Evolutionary conservation across 2,797 vertebrate genomes (phyloP), one percentile per base, ranked within the genome.

Genomic region (Peromyscus attwateri): DNA sequence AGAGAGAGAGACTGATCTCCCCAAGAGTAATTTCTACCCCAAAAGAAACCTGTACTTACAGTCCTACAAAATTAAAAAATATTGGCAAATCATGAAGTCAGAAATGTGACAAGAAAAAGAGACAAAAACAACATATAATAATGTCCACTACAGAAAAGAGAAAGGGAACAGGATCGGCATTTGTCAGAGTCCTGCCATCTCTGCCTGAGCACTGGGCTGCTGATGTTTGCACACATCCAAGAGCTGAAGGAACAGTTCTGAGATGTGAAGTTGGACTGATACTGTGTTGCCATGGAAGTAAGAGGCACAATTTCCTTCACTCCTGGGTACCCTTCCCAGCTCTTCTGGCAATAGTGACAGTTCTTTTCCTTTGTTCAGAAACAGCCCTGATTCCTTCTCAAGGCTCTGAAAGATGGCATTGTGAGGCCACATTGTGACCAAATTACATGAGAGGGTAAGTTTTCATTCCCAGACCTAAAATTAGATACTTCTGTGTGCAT

Each of bases 381-480:
- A 64, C 1, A 4, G 37, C 68, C 46, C 83, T 95, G 49, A n/a
- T 92, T 91, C 55, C 75, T 75, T 87, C 64, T 81, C 89, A 89
- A 14, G 37, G 76, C 95, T 62, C 87, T 93, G 46, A 91, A 93
- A 97, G 95, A 23, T 55, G 23, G 46, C 73, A 92, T 62, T 95
- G 92, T 93, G 77, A 95, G 88, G 64, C 55, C 23, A 84, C 55
- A 49, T 4, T 94, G 95, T 89, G 96, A 96, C 60, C 87, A 95
- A 97, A 96, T 91, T 89, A 92, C 40, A 95, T 23, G 64, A 96
- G 79, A 96, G 73, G 93, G 93, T 97, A 89, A 94, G 21, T 95
- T 97, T 97, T 87, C 93, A 70, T 92, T 97, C 73, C 57, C 71
- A 49, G 82, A 76, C 3, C 94, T 96, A 98, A 97, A 96, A 96